These are phyloP conservation scores for Zalophus californianus DNA, from an alignment of 2,797 vertebrate species.

Conservation along the genomic window DNA sequence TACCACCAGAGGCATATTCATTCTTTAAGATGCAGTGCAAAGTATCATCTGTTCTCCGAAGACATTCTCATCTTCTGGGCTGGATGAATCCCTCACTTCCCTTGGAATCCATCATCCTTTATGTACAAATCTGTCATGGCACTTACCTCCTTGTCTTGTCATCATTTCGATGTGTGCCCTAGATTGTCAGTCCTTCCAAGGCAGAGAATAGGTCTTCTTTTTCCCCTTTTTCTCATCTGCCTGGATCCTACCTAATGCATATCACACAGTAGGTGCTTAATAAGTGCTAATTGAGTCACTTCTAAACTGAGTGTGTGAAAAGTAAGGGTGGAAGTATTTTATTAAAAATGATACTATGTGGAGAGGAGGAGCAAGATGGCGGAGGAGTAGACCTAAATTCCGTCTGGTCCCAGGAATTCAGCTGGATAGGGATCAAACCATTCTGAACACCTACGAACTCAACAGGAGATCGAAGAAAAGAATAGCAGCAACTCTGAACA, in stretches of 20 bases:
- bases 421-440: no score
- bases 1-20: not conserved
- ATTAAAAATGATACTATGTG: conserved; percentile 27
- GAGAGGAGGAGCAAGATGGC: no score
- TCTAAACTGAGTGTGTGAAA: not conserved
- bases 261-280: not conserved
- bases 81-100: not conserved
- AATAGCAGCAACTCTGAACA: no score
- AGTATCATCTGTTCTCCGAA: not conserved
- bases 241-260: not conserved
- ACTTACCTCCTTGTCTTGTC: not conserved
- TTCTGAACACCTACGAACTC: no score
- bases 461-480: no score
- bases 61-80: not conserved
- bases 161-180: not conserved
- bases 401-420: no score
- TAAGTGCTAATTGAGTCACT: not conserved
- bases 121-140: not conserved
- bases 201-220: not conserved
- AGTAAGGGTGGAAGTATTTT: not conserved
- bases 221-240: not conserved
- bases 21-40: not conserved
- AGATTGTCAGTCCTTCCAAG: not conserved
- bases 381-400: no score
- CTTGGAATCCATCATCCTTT: not conserved